These are phyloP conservation scores for Muscicapa adusta DNA, from an alignment of 2,113 vertebrate species.

Conservation along the genomic window DNA sequence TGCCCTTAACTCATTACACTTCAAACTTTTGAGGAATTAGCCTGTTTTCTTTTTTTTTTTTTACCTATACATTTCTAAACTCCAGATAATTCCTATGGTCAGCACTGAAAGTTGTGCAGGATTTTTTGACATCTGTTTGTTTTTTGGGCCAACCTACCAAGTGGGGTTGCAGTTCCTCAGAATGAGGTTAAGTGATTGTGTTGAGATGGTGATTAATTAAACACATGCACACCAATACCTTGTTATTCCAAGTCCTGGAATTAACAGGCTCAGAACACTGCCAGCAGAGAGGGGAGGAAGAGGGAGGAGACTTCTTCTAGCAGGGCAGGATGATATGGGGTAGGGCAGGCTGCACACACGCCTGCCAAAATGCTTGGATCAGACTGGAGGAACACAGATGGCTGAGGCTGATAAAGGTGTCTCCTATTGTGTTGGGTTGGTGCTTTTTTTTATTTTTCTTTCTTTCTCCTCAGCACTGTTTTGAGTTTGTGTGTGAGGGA, in stretches of 20 bases:
- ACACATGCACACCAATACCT: not conserved
- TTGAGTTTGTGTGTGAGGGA: not conserved
- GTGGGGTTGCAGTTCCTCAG: not conserved
- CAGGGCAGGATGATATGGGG: constrained; percentile 39
- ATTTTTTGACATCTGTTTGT: not conserved
- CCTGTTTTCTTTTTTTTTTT: not conserved
- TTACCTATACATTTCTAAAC: not conserved
- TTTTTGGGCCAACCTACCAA: not conserved
- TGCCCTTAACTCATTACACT: not conserved
- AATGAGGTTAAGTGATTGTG: not conserved
- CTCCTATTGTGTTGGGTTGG: constrained; percentile 46
- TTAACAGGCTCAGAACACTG: not conserved
- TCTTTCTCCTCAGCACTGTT: not conserved
- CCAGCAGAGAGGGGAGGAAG: constrained; percentile 50
- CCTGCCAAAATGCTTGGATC: constrained; percentile 63
- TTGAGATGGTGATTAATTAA: not conserved
- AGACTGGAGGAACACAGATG: constrained; percentile 74
- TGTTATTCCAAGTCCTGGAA: not conserved
- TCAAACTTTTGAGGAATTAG: not conserved
- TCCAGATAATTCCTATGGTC: not conserved
- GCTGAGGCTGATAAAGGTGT: constrained; percentile 71
- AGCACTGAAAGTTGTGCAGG: not conserved
- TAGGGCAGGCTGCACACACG: not conserved
- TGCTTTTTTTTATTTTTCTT: not conserved
- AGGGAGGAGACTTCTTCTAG: constrained; percentile 38